Evolutionary conservation across 2,888 invertebrate species (phyloP), one percentile per base, ranked within the genome.

Genomic region (Andrena marginata): DNA sequence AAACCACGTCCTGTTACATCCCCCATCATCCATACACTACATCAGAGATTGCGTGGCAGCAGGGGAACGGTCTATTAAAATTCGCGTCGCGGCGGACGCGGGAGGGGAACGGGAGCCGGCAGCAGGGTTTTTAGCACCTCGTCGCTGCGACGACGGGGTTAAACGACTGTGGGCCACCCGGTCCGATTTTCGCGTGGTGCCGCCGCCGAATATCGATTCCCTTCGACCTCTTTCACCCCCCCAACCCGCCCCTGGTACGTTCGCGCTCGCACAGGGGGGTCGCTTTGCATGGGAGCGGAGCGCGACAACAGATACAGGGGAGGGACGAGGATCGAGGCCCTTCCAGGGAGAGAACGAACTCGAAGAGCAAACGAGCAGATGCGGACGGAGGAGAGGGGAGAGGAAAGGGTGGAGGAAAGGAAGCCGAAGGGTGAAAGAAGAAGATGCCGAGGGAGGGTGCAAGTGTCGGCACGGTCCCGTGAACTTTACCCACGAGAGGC

Each of bases 131-230:
- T 73, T 73, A 62, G 35, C 67, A 67, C 31, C 64, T 68, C 75
- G 48, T 72, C 79, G 16, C n/a, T 8, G 1, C 63, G 75, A 82
- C 73, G 85, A 87, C n/a, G 84, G 89, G 89, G 85, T 89, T 89
- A 89, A 90, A 85, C 86, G 82, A 76, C 69, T 75, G 56, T 56
- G 77, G 86, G 70, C 82, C 82, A 82, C 70, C 56, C 68, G 70
- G 67, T 68, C 67, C 82, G 86, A 87, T 85, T 89, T 84, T 80
- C 84, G 76, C 85, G 81, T 78, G 77, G 69, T 75, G 77, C 82
- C 76, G 80, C 68, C 82, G 77, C 84, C 84, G 85, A 82, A 88
- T 88, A 90, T 90, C 90, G 90, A 90, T 90, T 87, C 86, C 73
- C 60, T 73, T 77, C 85, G 87, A 87, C 87, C 80, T 85, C 74